Evolutionary conservation across 2,888 invertebrate species (phyloP), one percentile per base, ranked within the genome.

Genomic region (Chloromyia formosa): DNA sequence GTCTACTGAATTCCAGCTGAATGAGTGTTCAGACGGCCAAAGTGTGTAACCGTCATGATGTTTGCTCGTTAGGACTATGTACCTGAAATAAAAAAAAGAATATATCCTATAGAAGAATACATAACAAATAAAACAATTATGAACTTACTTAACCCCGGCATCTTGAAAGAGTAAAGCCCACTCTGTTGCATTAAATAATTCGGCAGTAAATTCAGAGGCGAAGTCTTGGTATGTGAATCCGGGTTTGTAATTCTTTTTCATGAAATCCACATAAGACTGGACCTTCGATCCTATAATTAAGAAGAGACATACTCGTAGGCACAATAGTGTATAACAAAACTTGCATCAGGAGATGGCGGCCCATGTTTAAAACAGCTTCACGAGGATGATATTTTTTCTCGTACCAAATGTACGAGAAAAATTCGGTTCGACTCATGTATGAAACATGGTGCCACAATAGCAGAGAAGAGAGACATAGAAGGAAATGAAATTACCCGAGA

Each of bases 211-310:
- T 81, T 93, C 90, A 20, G 89, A 89, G 0, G 92, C 97, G 86
- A 98, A 97, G 75, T 97, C 95, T 81, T 95, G 95, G 85, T 98
- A 98, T 0, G 93, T 91, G 81, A 95, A 96, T 68, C 88, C 89
- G 1, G 95, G 94, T 73, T 91, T 91, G 84, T 94, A 97, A 81
- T 94, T 94, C 42, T 90, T 86, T 40, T 89, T 84, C 94, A 98
- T 96, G 82, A 93, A 97, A 0, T 89, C 82, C 1, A 84, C 82
- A 79, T 89, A 88, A 22, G 85, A 83, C 14, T 84, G 80, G 56
- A 80, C 79, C 14, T 85, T 85, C 56, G 82, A 86, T 66, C 83
- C 87, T 86, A 66, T 9, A 81, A 79, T 74, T 74, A 12, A 42
- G 42, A n/a, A n/a, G n/a, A n/a, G n/a, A n/a, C n/a, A n/a, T n/a